These are phyloP conservation scores for Cacatua alba DNA, from an alignment of 2,113 vertebrate genomes.

Conservation along the genomic window DNA sequence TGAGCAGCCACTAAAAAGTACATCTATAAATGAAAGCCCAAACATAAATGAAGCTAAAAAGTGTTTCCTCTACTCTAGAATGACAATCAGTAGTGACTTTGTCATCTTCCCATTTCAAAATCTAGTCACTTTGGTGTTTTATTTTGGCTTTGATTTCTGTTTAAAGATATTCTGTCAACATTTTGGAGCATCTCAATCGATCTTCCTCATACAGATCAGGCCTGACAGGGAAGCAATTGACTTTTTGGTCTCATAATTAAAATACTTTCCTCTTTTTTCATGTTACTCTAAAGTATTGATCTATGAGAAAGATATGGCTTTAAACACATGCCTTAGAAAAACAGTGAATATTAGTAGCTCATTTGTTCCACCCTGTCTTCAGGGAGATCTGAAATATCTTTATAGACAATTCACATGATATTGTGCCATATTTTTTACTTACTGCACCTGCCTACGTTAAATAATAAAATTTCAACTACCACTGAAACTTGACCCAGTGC, in stretches of 20 bases:
- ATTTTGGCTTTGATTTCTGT: slow-evolving; percentile 17
- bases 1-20: neutral
- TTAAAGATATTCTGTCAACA: neutral
- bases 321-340: neutral
- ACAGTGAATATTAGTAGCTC: neutral
- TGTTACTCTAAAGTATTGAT: neutral
- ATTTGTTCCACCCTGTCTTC: neutral
- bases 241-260: slow-evolving; percentile 24
- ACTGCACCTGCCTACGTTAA: neutral
- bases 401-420: neutral
- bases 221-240: neutral
- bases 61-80: neutral
- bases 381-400: neutral
- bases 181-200: neutral
- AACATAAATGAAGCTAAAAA: neutral
- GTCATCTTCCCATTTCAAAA: neutral
- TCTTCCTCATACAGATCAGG: slow-evolving; percentile 18
- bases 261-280: neutral
- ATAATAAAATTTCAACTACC: neutral
- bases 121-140: neutral
- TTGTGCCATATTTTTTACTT: neutral
- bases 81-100: neutral
- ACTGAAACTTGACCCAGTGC: neutral
- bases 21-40: neutral
- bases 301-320: neutral